Conservation (phyloP, 2,888 invertebrate species). For the Laothoe populi region DNA sequence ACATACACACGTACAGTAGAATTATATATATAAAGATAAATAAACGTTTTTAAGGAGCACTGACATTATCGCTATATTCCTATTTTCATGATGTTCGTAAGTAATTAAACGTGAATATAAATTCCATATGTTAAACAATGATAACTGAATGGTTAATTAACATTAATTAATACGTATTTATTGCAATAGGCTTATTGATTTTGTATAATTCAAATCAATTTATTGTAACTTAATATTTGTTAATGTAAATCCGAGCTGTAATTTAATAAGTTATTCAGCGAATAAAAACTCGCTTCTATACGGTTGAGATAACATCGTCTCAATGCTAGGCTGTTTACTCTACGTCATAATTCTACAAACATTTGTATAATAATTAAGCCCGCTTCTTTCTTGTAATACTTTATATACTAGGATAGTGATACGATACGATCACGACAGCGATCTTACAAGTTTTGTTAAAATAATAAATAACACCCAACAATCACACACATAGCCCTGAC, state of each 20-base stretch:
- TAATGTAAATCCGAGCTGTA: background rate
- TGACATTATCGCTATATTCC: too few relatives aligned
- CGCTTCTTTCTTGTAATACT: background rate
- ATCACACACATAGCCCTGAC: too few relatives aligned
- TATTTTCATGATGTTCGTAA: too few relatives aligned
- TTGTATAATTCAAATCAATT: background rate
- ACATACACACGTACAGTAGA: too few relatives aligned
- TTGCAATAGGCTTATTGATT: background rate
- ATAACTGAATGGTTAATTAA: background rate
- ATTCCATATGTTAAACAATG: background rate
- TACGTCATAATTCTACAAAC: constrained; percentile 14
- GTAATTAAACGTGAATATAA: too few relatives aligned
- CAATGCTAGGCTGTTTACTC: background rate
- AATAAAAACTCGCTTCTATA: constrained; percentile 37
- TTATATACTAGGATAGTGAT: background rate
- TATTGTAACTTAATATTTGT: constrained; percentile 4
- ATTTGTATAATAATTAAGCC: background rate
- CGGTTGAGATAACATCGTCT: constrained; percentile 41
- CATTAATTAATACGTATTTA: background rate
- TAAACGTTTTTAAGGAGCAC: too few relatives aligned
- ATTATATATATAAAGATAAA: too few relatives aligned
- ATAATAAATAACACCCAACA: too few relatives aligned
- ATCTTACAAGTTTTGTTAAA: too few relatives aligned
- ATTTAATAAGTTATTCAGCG: constrained; percentile 28
- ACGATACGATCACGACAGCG: too few relatives aligned